These are phyloP conservation scores for Eupelmus urozonus DNA, from an alignment of 2,888 invertebrate species.

Conservation along the genomic window DNA sequence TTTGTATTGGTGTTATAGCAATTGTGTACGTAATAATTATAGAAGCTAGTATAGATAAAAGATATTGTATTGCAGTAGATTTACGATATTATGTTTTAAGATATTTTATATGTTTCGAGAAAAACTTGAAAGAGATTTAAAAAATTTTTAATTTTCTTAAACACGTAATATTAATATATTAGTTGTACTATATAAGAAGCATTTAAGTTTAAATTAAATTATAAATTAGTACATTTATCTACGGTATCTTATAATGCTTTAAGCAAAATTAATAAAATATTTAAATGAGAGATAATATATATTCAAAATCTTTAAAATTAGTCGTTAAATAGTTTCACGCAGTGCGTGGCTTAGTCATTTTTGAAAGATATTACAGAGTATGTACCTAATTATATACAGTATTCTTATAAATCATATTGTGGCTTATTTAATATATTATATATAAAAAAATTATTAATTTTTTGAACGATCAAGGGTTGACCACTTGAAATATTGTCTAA, in stretches of 20 bases:
- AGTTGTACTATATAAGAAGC: background rate
- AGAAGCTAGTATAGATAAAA: constrained; percentile 7
- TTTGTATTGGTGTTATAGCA: constrained; percentile 20
- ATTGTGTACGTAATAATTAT: background rate
- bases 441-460: constrained; percentile 1
- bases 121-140: constrained; percentile 4
- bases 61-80: background rate
- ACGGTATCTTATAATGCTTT: background rate
- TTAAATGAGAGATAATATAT: constrained; percentile 23
- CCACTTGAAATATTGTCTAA: constrained; percentile 49
- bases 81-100: constrained; percentile 14
- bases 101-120: constrained; percentile 1
- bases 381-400: constrained; percentile 38
- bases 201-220: constrained; percentile 33
- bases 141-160: background rate
- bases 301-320: constrained; percentile 23
- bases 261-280: background rate
- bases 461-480: constrained; percentile 40
- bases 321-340: constrained; percentile 43
- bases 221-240: constrained; percentile 21
- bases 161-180: too few relatives aligned
- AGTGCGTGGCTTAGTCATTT: constrained; percentile 54
- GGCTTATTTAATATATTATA: constrained; percentile 22
- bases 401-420: constrained; percentile 21
- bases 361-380: constrained; percentile 41